Evolutionary conservation across 2,113 vertebrate species (phyloP).

Genomic region (Bothrops jararaca): DNA sequence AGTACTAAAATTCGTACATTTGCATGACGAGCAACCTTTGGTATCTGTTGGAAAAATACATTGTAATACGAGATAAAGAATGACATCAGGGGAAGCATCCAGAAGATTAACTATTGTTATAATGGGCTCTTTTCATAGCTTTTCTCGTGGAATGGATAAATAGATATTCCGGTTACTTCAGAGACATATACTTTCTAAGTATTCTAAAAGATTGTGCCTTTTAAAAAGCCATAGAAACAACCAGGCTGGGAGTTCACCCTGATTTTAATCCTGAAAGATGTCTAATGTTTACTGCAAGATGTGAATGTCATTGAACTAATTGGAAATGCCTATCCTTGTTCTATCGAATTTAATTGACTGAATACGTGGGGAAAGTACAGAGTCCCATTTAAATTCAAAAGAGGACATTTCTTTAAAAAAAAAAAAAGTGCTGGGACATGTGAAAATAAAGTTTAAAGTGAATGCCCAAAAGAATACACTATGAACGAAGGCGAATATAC

Average conservation of each 20-base stretch:
- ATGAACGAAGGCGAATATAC: neutral
- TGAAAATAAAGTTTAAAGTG: neutral
- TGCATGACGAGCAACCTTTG: neutral
- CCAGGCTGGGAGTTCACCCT: neutral
- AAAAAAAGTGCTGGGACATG: neutral
- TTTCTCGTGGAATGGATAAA: neutral
- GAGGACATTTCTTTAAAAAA: neutral
- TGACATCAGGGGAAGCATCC: neutral
- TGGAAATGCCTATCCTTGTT: neutral
- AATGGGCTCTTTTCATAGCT: neutral
- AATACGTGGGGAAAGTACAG: neutral
- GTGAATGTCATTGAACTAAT: neutral
- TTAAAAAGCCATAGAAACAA: neutral
- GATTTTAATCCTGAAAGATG: neutral
- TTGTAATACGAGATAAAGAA: neutral
- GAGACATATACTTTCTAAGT: neutral
- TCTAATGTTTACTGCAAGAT: neutral
- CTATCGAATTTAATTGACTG: neutral
- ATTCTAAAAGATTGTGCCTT: neutral
- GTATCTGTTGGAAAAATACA: neutral
- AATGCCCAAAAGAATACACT: neutral
- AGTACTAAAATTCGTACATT: neutral
- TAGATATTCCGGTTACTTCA: neutral
- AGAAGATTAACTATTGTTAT: neutral
- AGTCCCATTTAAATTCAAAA: neutral